Conservation (phyloP, 2,888 invertebrate genomes). For the Epiblema foenella region DNA sequence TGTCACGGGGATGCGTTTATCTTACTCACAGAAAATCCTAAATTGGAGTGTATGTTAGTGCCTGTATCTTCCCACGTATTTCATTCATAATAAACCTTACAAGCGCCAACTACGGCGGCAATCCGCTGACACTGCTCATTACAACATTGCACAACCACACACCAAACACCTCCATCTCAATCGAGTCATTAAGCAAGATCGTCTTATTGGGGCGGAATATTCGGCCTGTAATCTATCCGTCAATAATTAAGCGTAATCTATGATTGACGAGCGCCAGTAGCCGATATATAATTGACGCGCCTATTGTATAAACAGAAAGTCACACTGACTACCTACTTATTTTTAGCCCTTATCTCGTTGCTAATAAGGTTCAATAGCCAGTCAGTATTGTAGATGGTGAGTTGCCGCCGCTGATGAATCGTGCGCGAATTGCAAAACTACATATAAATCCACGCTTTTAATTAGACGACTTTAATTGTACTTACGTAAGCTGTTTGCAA, state of each 20-base stretch:
- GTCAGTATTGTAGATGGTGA: conserved; percentile 49
- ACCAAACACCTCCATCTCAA: conserved; percentile 26
- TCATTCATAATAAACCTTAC: not conserved
- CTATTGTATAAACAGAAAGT: not conserved
- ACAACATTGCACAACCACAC: conserved; percentile 48
- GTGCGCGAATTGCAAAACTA: conserved; percentile 59
- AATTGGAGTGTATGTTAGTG: not conserved
- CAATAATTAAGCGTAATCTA: conserved; percentile 77
- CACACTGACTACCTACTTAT: too few species aligned
- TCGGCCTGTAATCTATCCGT: conserved; percentile 64
- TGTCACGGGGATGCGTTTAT: not conserved
- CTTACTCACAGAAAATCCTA: not conserved
- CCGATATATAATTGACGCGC: conserved; percentile 70
- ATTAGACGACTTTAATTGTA: conserved; percentile 75
- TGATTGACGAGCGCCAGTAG: conserved; percentile 81
- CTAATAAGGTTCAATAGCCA: not conserved
- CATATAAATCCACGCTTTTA: conserved; percentile 64
- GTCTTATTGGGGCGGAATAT: conserved; percentile 58
- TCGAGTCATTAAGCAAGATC: conserved; percentile 58
- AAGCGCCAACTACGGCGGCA: not conserved
- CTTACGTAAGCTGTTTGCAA: conserved; percentile 63
- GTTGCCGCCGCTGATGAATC: conserved; percentile 65
- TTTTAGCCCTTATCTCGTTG: not conserved
- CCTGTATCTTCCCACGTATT: not conserved
- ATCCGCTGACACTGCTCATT: not conserved